These are phyloP conservation scores for Achlya flavicornis DNA, from an alignment of 2,888 invertebrate species.

Conservation along the genomic window DNA sequence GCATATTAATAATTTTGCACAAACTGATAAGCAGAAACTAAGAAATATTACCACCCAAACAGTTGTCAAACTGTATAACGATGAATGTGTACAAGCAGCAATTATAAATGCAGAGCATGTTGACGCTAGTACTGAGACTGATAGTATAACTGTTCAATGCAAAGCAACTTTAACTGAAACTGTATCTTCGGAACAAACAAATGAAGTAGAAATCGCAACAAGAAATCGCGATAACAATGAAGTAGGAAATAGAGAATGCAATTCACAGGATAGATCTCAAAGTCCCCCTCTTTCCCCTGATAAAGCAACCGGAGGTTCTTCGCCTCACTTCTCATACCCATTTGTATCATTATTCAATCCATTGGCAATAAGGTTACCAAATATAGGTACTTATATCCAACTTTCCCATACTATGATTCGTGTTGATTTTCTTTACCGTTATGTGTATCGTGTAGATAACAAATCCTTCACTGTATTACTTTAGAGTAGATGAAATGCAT, in stretches of 20 bases:
- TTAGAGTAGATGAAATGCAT: conserved; percentile 39
- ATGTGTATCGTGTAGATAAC: conserved; percentile 34
- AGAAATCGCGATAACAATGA: conserved; percentile 15
- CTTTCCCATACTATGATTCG: conserved; percentile 34
- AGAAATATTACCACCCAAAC: conserved; percentile 63
- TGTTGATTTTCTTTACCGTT: conserved; percentile 44
- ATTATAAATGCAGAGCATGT: conserved; percentile 38
- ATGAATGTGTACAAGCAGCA: conserved; percentile 54
- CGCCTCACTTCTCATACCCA: conserved; percentile 61
- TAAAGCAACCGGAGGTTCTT: conserved; percentile 49
- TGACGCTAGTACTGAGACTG: conserved; percentile 57
- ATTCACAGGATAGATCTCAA: conserved; percentile 66
- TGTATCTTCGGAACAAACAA: conserved; percentile 30
- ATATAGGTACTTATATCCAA: conserved; percentile 74
- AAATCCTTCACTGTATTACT: conserved; percentile 25
- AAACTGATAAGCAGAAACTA: conserved; percentile 66
- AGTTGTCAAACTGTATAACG: conserved; percentile 40
- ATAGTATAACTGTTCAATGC: conserved; percentile 36
- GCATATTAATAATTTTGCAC: conserved; percentile 50
- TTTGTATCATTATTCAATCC: conserved; percentile 76
- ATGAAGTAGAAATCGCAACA: conserved; percentile 23
- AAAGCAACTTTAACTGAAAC: conserved; percentile 45
- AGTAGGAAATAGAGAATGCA: conserved; percentile 11
- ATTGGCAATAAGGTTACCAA: conserved; percentile 77
- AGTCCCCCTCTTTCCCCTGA: conserved; percentile 77